Evolutionary conservation across 2,113 vertebrate species (phyloP), one percentile per base, ranked within the genome.

Genomic region (Carassius auratus): DNA sequence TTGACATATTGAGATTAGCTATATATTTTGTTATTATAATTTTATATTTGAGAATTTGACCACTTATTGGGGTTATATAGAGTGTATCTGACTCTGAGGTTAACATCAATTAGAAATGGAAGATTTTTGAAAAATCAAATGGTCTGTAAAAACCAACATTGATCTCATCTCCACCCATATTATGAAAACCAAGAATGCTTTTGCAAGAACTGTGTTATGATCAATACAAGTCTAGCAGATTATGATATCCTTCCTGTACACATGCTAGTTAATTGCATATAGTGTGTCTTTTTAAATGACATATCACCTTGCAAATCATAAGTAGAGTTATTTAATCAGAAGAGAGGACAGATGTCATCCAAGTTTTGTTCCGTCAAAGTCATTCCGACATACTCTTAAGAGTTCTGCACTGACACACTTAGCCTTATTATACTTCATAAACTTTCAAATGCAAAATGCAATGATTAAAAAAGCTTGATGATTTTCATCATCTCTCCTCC

Each of bases 401-500:
- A 85, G 80, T 87, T 90, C 89, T 90, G 85, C 87, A 87, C 90
- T 95, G 95, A 95, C 95, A 95, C 92, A 95, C 93, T 95, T 95
- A 92, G 90, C 86, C 90, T 87, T 91, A 89, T 93, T 92, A 93
- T 85, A 89, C 89, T 90, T 89, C 90, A 93, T 92, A 93, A 93
- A 94, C 92, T 93, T 86, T 91, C 90, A 94, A 88, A 92, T 91
- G 91, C 91, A 92, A 91, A 94, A 94, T 91, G 9, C 92, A 93
- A 94, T 92, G 93, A 95, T 94, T 93, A 94, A 95, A 95, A 95
- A 94, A 94, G 93, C 89, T 92, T 89, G 93, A 94, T 91, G 92
- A 94, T 94, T 94, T 93, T 93, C 94, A 95, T 95, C 94, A 94
- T 93, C 93, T 94, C 93, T 94, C 80, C 84, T 93, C 93, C 93